These are phyloP conservation scores for Thysanoteuthis rhombus DNA, from an alignment of 2,888 invertebrate genomes.

Conservation along the genomic window DNA sequence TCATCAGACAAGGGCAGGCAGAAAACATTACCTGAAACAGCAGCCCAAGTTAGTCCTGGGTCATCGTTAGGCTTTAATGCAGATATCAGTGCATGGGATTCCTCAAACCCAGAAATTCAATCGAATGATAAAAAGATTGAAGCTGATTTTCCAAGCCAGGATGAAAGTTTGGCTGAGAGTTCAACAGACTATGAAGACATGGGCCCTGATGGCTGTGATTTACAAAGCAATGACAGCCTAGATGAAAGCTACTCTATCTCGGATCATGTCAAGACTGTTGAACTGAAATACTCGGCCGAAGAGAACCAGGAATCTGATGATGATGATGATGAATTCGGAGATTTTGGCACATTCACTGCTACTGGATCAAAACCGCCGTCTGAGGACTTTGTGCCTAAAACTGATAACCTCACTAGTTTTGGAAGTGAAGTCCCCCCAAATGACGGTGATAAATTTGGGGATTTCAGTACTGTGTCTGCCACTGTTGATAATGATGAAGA, in stretches of 20 bases:
- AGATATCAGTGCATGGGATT: background rate
- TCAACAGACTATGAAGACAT: conserved; percentile 22
- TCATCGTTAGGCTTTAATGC: background rate
- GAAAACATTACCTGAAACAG: background rate
- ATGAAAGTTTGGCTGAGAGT: conserved; percentile 21
- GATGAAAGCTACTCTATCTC: conserved; percentile 20
- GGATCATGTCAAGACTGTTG: background rate
- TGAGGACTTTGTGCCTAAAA: conserved; percentile 1
- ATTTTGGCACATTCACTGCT: background rate
- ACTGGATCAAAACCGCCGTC: background rate
- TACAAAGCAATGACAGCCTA: background rate
- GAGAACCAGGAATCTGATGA: conserved; percentile 25
- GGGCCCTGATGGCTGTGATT: conserved; percentile 1
- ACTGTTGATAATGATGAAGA: background rate
- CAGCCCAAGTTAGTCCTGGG: background rate
- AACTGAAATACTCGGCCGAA: conserved; percentile 17
- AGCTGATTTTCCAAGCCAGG: conserved; percentile 18
- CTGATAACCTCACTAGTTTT: background rate
- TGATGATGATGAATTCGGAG: background rate
- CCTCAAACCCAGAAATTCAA: background rate
- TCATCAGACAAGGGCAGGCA: background rate
- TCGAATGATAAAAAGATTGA: conserved; percentile 14
- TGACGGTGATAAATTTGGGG: background rate
- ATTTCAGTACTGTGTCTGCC: background rate
- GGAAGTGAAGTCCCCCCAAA: background rate